These are phyloP conservation scores for Dasyprocta punctata DNA, from an alignment of 2,113 vertebrate species.

Conservation along the genomic window DNA sequence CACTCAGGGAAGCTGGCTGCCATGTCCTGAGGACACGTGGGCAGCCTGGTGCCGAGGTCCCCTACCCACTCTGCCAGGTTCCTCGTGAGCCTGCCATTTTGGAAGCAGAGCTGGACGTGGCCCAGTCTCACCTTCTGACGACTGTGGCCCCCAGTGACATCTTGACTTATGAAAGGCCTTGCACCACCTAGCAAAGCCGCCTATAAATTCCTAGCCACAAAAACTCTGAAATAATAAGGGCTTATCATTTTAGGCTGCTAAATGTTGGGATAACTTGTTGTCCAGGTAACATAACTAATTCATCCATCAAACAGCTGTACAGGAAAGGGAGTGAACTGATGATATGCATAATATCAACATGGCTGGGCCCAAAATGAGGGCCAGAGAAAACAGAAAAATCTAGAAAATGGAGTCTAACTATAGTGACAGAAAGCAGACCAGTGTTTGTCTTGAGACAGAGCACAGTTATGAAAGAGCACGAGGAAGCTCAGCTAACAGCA, in stretches of 20 bases:
- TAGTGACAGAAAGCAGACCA: not conserved
- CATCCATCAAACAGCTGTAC: not conserved
- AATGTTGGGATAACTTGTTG: not conserved
- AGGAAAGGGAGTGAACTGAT: not conserved
- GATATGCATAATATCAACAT: not conserved
- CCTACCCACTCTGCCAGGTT: not conserved
- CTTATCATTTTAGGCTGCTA: not conserved
- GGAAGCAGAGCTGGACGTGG: not conserved
- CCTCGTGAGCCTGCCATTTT: not conserved
- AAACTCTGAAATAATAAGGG: not conserved
- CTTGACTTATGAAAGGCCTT: not conserved
- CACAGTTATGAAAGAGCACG: not conserved
- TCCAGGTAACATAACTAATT: not conserved
- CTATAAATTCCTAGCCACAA: not conserved
- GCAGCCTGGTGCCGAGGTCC: not conserved
- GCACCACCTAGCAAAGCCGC: not conserved
- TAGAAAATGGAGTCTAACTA: not conserved
- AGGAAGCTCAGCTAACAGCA: not conserved
- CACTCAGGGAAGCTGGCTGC: not conserved
- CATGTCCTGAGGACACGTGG: not conserved
- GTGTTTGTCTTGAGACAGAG: not conserved
- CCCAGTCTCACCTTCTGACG: not conserved
- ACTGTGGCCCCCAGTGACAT: not conserved
- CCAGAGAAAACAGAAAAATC: not conserved
- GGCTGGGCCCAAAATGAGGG: not conserved